These are phyloP conservation scores for Ischnus inquisitorius DNA, from an alignment of 2,888 invertebrate genomes.

Conservation along the genomic window DNA sequence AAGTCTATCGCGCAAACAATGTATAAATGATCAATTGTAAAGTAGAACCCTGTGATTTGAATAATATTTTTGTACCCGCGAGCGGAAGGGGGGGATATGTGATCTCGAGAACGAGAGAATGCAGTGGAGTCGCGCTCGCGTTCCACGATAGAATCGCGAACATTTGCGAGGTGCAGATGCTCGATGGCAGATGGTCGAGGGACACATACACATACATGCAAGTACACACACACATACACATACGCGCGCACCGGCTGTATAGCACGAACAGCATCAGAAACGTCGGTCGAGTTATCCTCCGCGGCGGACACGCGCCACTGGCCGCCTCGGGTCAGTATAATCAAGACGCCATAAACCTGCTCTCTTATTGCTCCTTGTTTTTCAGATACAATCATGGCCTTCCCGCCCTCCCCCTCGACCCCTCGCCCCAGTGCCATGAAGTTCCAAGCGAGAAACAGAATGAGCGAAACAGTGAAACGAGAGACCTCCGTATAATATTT, in stretches of 20 bases:
- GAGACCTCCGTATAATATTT: conserved; percentile 25
- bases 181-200: conserved; percentile 75
- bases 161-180: conserved; percentile 72
- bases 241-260: not conserved
- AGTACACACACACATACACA: conserved; percentile 18
- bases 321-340: conserved; percentile 73
- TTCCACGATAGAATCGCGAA: conserved; percentile 67
- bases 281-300: conserved; percentile 56
- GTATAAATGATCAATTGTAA: conserved; percentile 23
- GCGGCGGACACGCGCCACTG: conserved; percentile 73
- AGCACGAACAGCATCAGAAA: conserved; percentile 51
- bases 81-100: not conserved
- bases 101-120: conserved; percentile 47
- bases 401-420: not conserved
- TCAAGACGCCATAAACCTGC: conserved; percentile 75
- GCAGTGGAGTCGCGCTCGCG: conserved; percentile 57
- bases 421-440: conserved; percentile 49
- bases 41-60: conserved; percentile 30
- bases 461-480: conserved; percentile 26
- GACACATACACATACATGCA: conserved; percentile 48
- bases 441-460: conserved; percentile 36
- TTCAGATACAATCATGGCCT: conserved; percentile 66
- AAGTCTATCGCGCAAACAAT: conserved; percentile 4
- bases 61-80: conserved; percentile 11
- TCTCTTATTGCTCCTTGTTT: conserved; percentile 65